Conservation (phyloP, 1,140 invertebrate species). For the Pentalonia nigronervosa region DNA sequence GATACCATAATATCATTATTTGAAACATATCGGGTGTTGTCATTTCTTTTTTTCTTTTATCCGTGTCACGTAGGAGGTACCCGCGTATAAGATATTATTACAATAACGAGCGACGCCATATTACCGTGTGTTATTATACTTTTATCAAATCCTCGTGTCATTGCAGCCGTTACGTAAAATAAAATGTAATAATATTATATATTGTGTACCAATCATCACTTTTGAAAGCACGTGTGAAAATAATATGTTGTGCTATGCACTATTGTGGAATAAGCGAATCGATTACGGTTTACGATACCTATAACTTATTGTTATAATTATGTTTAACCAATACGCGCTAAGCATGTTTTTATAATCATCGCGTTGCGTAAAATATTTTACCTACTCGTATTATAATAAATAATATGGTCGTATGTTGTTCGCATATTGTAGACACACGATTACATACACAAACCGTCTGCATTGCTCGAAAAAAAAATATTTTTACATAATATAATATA, state of each 20-base stretch:
- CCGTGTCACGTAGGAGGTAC: background rate
- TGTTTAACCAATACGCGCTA: background rate
- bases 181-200: background rate
- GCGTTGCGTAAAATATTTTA: conserved; percentile 1
- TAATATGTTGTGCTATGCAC: background rate
- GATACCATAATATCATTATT: background rate
- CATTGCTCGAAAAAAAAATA: background rate
- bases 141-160: background rate
- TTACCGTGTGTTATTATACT: background rate
- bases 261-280: background rate
- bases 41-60: background rate
- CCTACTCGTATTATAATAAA: background rate
- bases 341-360: background rate
- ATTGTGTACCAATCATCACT: background rate
- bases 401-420: background rate
- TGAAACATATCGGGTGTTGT: background rate
- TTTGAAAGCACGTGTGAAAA: background rate
- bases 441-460: background rate
- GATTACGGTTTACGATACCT: background rate
- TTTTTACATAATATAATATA: background rate
- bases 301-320: background rate
- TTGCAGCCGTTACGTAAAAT: background rate
- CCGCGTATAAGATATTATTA: no score
- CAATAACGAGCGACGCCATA: background rate
- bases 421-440: background rate